A percentile compares a stretch with the other conserved stretches of the same genome.
Conservation (phyloP, 2,113 vertebrate species). For the Saccopteryx leptura region DNA sequence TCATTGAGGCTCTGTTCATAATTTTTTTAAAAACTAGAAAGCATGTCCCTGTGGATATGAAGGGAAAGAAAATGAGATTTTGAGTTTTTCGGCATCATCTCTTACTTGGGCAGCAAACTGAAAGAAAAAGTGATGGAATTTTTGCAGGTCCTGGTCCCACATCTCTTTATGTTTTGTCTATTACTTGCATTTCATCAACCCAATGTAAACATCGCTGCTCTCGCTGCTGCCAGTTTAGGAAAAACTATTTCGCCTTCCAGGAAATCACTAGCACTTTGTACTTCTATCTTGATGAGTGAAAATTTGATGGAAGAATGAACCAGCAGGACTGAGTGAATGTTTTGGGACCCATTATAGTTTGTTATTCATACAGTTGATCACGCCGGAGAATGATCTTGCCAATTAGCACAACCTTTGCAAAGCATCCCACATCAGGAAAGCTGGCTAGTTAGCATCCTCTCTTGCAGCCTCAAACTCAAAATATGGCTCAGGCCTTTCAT, state of each 20-base stretch:
- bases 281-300: slow-evolving; percentile 78
- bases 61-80: background rate
- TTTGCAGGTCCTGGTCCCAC: slow-evolving; percentile 38
- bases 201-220: slow-evolving; percentile 76
- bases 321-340: slow-evolving; percentile 35
- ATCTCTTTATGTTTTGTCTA: slow-evolving; percentile 78
- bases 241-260: slow-evolving; percentile 68
- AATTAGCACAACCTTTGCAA: slow-evolving; percentile 76
- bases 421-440: slow-evolving; percentile 60
- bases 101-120: slow-evolving; percentile 25
- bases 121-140: slow-evolving; percentile 43
- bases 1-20: background rate
- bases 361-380: slow-evolving; percentile 25
- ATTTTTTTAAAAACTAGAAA: background rate
- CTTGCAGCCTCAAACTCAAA: slow-evolving; percentile 77
- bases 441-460: slow-evolving; percentile 35
- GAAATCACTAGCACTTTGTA: slow-evolving; percentile 70
- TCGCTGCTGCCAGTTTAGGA: slow-evolving; percentile 54
- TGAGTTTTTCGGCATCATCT: background rate
- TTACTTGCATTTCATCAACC: slow-evolving; percentile 72
- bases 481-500: slow-evolving; percentile 84
- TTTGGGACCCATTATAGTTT: slow-evolving; percentile 60
- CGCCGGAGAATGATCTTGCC: slow-evolving; percentile 68
- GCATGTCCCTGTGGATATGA: background rate
- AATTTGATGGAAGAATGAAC: slow-evolving; percentile 80